Percentiles rank a stretch among this genome's conserved stretches.
phyloP scores from a whole-genome alignment of 2,113 vertebrate species.

The Meriones unguiculatus region DNA sequence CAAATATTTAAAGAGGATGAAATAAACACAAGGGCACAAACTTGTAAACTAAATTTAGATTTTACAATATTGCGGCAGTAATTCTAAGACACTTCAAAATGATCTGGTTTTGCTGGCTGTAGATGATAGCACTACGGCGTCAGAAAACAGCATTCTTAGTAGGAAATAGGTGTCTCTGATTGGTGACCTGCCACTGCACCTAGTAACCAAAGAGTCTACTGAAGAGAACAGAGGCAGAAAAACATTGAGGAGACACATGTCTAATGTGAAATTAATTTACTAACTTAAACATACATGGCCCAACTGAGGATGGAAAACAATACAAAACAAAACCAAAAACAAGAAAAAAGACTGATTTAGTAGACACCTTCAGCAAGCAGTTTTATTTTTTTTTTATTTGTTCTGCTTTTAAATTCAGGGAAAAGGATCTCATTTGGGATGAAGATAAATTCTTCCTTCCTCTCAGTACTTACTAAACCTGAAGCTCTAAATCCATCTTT shows the following conservation, averaged over 20 bases:
- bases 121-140: background rate
- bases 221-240: background rate
- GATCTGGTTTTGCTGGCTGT: background rate
- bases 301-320: background rate
- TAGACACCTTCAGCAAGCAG: background rate
- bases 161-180: rapidly evolving
- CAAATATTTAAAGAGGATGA: background rate
- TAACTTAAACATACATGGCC: background rate
- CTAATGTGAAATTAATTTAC: background rate
- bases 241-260: background rate
- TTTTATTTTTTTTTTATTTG: slow-evolving; percentile 7
- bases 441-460: background rate
- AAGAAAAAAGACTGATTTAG: background rate
- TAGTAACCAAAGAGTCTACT: background rate
- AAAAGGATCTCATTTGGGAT: background rate
- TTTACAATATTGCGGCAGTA: background rate
- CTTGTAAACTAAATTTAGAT: background rate
- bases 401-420: background rate
- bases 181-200: background rate
- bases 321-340: too few relatives aligned
- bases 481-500: slow-evolving; percentile 12
- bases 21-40: background rate
- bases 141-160: background rate
- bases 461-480: slow-evolving; percentile 23
- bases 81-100: background rate